phyloP scores from a whole-genome alignment of 1,140 invertebrate genomes.

The Triops longicaudatus region DNA sequence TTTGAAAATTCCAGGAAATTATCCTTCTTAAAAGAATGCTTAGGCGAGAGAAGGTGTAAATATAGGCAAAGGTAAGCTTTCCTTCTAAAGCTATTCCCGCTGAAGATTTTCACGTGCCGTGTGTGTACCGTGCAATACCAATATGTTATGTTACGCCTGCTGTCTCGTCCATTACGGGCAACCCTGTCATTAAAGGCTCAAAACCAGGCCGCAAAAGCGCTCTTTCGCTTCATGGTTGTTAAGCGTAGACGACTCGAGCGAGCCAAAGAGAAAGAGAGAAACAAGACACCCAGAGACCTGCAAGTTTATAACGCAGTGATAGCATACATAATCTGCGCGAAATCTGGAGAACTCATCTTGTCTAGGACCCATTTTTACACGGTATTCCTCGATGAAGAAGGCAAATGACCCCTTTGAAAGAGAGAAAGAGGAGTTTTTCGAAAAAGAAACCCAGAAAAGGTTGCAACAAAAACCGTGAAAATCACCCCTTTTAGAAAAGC shows the following conservation, averaged over 20 bases:
- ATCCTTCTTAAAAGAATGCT: too few species aligned
- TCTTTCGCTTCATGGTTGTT: conserved; percentile 1
- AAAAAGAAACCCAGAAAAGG: neutral
- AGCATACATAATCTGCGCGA: neutral
- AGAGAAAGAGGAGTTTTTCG: neutral
- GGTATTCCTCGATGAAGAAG: neutral
- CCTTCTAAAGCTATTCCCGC: too few species aligned
- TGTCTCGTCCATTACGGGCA: neutral
- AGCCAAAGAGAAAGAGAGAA: neutral
- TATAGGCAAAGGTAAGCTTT: too few species aligned
- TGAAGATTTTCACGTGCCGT: too few species aligned
- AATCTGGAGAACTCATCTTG: neutral
- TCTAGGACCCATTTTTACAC: neutral
- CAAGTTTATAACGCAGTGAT: neutral
- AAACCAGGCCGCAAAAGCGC: neutral
- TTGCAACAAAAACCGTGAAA: neutral
- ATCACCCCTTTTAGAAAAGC: neutral
- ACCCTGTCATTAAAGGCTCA: conserved; percentile 9
- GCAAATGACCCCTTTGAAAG: too few species aligned
- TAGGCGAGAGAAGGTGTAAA: too few species aligned
- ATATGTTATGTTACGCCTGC: neutral
- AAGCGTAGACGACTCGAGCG: neutral
- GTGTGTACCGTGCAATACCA: neutral
- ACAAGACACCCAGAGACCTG: neutral
- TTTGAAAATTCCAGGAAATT: too few species aligned